Evolutionary conservation across 1,140 invertebrate genomes (phyloP).

Genomic region (Glossosoma conforme): DNA sequence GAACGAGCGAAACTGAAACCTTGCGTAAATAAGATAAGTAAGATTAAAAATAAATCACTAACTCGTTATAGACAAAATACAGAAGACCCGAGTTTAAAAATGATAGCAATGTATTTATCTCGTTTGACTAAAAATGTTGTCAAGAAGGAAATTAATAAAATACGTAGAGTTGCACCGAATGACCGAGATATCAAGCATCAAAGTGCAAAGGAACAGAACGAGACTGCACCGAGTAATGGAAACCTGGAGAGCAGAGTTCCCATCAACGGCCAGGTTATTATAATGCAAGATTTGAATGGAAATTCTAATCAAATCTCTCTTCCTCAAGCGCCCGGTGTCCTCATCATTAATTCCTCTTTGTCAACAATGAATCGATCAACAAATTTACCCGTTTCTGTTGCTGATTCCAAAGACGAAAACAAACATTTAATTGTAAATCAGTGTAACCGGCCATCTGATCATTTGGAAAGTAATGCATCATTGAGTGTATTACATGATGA

Average conservation of each 20-base stretch:
- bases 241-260: neutral
- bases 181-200: no score
- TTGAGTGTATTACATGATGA: no score
- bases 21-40: no score
- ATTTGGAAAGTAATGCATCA: no score
- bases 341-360: neutral
- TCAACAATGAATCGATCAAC: no score
- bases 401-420: neutral
- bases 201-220: no score
- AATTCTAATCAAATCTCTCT: neutral
- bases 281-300: neutral
- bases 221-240: no score
- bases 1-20: no score
- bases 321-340: neutral
- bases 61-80: neutral
- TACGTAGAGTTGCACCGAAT: neutral
- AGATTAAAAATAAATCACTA: neutral
- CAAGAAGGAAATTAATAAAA: slow-evolving; percentile 6
- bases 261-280: neutral
- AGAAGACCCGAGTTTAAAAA: neutral
- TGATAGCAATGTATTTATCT: slow-evolving; percentile 3
- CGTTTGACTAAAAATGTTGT: slow-evolving; percentile 6
- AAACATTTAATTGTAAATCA: slow-evolving; percentile 6
- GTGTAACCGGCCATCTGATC: no score
- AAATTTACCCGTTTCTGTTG: no score